A percentile compares a stretch with the other conserved stretches of the same genome.
These are phyloP conservation scores for Penelope pileata DNA, from an alignment of 2,113 vertebrate genomes.

Conservation along the genomic window DNA sequence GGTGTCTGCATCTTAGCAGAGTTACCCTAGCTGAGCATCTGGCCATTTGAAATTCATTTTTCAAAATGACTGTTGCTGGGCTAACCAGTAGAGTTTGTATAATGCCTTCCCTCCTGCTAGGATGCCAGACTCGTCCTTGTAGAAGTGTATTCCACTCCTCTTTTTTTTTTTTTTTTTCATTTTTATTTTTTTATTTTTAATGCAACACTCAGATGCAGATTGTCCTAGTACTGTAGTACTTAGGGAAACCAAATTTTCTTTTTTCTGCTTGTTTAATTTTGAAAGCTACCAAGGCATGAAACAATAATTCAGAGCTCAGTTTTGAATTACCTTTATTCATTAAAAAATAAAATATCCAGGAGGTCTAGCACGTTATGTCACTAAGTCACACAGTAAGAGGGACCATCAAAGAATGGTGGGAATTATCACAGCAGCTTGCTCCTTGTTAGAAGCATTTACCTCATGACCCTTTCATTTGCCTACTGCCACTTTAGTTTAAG, in stretches of 20 bases:
- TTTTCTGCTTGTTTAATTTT: not conserved
- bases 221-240: not conserved
- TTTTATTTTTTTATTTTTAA: not conserved
- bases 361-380: slow-evolving; percentile 73
- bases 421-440: slow-evolving; percentile 74
- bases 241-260: not conserved
- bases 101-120: not conserved
- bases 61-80: not conserved
- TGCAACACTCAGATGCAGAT: not conserved
- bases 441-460: slow-evolving; percentile 68
- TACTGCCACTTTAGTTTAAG: slow-evolving; percentile 71
- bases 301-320: slow-evolving; percentile 3
- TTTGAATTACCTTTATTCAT: slow-evolving; percentile 63
- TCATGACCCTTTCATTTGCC: slow-evolving; percentile 68
- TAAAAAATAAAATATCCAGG: slow-evolving; percentile 65
- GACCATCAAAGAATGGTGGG: slow-evolving; percentile 73
- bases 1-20: not conserved
- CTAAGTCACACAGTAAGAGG: slow-evolving; percentile 68
- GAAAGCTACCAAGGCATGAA: not conserved
- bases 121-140: not conserved
- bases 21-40: not conserved
- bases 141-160: not conserved
- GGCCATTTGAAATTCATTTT: not conserved
- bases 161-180: not conserved
- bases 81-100: not conserved